Base-by-base conservation (phyloP, 2,797 vertebrate genomes). In the Sebastolobus altivelis region DNA sequence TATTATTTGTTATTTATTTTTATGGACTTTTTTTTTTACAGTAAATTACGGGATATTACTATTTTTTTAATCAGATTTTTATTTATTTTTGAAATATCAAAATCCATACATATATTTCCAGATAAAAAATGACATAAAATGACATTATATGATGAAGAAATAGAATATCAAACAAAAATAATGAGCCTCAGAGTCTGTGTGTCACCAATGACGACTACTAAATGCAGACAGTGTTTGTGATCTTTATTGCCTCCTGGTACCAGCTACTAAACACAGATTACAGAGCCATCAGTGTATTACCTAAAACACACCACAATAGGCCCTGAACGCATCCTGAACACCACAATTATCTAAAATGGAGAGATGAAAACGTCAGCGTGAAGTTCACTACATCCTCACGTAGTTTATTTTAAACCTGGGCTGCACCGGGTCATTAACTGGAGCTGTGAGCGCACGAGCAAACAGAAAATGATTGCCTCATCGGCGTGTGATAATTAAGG, bases 401-500 rank as follows among this genome's bases (percentile, higher is more conserved):
- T 27, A 27, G 78, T 74, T 43, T 86, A 83, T 85, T 89, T 82
- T 76, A 72, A 79, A 87, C 56, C 81, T 49, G 63, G 33, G 66
- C 81, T 22, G 78, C 29, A 60, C 49, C 5, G 37, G 66, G 54
- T 87, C 86, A 79, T 84, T 87, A 84, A 56, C 59, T 14, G 49
- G 40, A 86, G 74, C 80, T n/a, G 22, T 52, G 58, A 80, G 75
- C 18, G 55, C 62, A 38, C 12, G 67, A 70, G 80, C 78, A 82
- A 81, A 90, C 60, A 82, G 84, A 61, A 82, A 82, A 71, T 8
- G 79, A 80, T 77, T 83, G 81, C 82, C 86, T 93, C 83, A 58
- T 83, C 63, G 73, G 72, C 33, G 77, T 68, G 82, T 18, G 74
- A 74, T 90, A 92, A 92, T 93, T 80, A 91, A 86, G 68, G 87